These are phyloP conservation scores for Chaetodon trifasciatus DNA, from an alignment of 2,797 vertebrate genomes.

Conservation along the genomic window DNA sequence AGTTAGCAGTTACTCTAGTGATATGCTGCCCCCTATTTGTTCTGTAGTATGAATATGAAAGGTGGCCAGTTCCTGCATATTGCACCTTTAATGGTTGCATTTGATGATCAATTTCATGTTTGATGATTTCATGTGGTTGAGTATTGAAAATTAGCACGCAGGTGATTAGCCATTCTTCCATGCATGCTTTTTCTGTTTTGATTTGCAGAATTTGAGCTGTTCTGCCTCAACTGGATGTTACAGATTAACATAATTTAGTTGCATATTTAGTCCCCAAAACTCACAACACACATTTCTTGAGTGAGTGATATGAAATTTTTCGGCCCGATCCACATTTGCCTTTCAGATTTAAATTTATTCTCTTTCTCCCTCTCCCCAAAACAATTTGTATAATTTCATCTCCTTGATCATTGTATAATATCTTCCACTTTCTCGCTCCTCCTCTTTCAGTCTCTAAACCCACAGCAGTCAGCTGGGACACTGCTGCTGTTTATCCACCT, in stretches of 20 bases:
- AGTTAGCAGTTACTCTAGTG: too few species aligned
- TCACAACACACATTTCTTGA: background rate
- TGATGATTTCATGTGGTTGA: background rate
- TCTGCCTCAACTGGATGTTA: background rate
- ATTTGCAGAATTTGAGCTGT: background rate
- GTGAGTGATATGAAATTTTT: background rate
- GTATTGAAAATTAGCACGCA: background rate
- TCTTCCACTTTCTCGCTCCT: background rate
- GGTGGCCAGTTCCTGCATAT: too few species aligned
- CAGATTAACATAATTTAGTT: background rate
- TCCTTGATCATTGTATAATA: conserved; percentile 1
- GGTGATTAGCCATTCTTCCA: background rate
- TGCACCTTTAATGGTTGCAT: background rate
- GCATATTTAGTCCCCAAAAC: background rate
- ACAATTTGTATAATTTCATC: conserved; percentile 1
- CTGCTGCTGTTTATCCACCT: conserved; percentile 59
- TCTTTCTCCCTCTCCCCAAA: background rate
- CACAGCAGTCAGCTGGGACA: conserved; percentile 26
- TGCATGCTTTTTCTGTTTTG: background rate
- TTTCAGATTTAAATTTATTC: background rate
- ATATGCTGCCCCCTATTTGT: background rate
- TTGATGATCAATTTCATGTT: background rate
- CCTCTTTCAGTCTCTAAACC: conserved; percentile 32
- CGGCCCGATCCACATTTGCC: conserved; percentile 8
- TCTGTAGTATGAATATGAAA: too few species aligned